Conservation (phyloP, 2,888 invertebrate genomes). For the Pyrocoelia pectoralis region DNA sequence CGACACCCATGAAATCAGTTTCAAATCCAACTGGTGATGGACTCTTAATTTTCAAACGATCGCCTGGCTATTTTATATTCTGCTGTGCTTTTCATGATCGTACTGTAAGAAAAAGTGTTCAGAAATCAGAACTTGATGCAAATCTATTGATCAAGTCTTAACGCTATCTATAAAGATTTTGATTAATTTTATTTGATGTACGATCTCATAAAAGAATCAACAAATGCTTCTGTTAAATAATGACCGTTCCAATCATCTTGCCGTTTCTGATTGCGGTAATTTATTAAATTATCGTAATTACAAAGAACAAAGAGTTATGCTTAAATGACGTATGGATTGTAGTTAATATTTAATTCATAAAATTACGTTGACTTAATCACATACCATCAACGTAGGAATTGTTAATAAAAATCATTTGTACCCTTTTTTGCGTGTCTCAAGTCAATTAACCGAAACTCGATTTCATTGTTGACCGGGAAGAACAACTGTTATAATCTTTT, state of each 20-base stretch:
- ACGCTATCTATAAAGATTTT: no score
- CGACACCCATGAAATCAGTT: no score
- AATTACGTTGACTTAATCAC: background rate
- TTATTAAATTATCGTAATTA: background rate
- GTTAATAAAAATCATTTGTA: background rate
- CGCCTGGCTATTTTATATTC: no score
- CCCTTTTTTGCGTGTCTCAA: constrained; percentile 17
- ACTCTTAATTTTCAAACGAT: no score
- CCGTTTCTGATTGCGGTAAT: background rate
- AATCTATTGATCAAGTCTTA: no score
- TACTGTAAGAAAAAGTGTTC: no score
- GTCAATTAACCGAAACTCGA: constrained; percentile 20
- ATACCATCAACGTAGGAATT: background rate
- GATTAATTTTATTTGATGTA: no score
- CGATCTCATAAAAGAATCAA: background rate
- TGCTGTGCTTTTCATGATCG: no score
- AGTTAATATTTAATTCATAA: constrained; percentile 4
- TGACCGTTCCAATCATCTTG: background rate
- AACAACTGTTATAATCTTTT: constrained; percentile 21
- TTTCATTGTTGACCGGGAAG: constrained; percentile 7
- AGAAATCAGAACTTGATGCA: no score
- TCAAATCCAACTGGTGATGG: no score
- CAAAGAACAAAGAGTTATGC: background rate
- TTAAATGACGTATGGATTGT: background rate
- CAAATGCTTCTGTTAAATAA: background rate